phyloP scores from a whole-genome alignment of 2,888 invertebrate genomes.

The Actias luna region DNA sequence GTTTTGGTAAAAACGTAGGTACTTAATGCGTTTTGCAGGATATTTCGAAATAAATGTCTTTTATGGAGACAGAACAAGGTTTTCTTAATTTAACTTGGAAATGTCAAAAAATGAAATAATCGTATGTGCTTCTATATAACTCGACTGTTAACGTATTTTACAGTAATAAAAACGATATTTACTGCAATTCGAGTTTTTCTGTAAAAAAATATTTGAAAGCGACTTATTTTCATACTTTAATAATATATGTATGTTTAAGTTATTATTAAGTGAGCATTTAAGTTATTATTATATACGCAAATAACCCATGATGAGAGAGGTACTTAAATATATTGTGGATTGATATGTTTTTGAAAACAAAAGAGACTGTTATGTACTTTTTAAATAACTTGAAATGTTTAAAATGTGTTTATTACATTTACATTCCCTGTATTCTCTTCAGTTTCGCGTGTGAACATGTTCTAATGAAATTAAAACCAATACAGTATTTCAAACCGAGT shows the following conservation, averaged over 20 bases:
- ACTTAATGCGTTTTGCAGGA: too few relatives aligned
- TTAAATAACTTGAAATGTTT: conserved; percentile 45
- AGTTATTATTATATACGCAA: conserved; percentile 67
- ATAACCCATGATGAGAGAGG: conserved; percentile 55
- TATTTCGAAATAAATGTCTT: too few relatives aligned
- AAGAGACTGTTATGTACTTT: conserved; percentile 80
- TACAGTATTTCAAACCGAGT: conserved; percentile 74
- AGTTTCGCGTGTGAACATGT: conserved; percentile 51
- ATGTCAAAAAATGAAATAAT: too few relatives aligned
- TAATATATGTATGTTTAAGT: conserved; percentile 44
- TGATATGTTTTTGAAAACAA: conserved; percentile 52
- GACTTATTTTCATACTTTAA: conserved; percentile 53
- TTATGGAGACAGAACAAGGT: too few relatives aligned
- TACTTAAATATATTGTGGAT: conserved; percentile 75
- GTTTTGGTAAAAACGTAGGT: too few relatives aligned
- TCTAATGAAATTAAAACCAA: conserved; percentile 73
- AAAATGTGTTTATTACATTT: conserved; percentile 62
- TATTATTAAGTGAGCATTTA: conserved; percentile 73
- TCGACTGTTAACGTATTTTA: neutral
- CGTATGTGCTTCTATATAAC: too few relatives aligned
- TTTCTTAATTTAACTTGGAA: too few relatives aligned
- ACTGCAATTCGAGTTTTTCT: too few relatives aligned
- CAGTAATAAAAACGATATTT: too few relatives aligned
- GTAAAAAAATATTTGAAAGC: conserved; percentile 49
- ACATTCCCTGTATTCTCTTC: conserved; percentile 69